These are phyloP conservation scores for Ditylenchus weischeri DNA, from an alignment of 2,888 invertebrate genomes.

Conservation along the genomic window DNA sequence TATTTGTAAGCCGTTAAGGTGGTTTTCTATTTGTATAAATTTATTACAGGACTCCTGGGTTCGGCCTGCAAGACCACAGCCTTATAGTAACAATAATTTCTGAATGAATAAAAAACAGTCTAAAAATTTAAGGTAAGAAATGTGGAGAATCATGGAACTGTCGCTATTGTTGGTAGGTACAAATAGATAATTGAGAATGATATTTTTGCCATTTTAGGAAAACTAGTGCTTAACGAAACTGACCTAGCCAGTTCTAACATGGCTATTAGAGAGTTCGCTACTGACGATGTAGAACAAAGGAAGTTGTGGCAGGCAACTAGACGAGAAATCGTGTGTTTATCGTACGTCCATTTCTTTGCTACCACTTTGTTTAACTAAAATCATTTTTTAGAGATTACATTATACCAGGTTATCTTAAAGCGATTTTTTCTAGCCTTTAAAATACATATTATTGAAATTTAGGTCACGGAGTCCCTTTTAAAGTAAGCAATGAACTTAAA, in stretches of 20 bases:
- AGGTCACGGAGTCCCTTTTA: slow-evolving; percentile 17
- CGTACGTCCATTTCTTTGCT: background rate
- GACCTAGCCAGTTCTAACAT: slow-evolving; percentile 18
- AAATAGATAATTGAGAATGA: background rate
- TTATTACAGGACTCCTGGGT: slow-evolving; percentile 17
- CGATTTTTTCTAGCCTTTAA: background rate
- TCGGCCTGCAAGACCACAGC: slow-evolving; percentile 17
- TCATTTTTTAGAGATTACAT: background rate
- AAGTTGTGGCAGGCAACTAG: slow-evolving; percentile 28
- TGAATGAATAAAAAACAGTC: background rate
- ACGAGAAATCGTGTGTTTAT: slow-evolving; percentile 26
- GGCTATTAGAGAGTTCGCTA: slow-evolving; percentile 17
- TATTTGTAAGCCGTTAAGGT: slow-evolving; percentile 7
- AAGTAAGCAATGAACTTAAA: slow-evolving; percentile 10
- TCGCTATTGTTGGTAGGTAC: slow-evolving; percentile 23
- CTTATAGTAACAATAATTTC: slow-evolving; percentile 3
- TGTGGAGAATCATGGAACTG: slow-evolving; percentile 19
- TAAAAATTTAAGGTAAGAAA: slow-evolving; percentile 10
- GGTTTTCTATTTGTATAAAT: background rate
- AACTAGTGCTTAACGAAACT: slow-evolving; percentile 24
- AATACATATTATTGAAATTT: background rate
- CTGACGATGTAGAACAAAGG: slow-evolving; percentile 22
- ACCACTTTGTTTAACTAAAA: too few relatives aligned
- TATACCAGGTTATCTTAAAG: background rate
- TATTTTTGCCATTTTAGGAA: slow-evolving; percentile 12